Percentiles rank a stretch among this genome's conserved stretches.
Evolutionary conservation across 2,113 vertebrate genomes (phyloP).

Genomic region (Turnix velox): DNA sequence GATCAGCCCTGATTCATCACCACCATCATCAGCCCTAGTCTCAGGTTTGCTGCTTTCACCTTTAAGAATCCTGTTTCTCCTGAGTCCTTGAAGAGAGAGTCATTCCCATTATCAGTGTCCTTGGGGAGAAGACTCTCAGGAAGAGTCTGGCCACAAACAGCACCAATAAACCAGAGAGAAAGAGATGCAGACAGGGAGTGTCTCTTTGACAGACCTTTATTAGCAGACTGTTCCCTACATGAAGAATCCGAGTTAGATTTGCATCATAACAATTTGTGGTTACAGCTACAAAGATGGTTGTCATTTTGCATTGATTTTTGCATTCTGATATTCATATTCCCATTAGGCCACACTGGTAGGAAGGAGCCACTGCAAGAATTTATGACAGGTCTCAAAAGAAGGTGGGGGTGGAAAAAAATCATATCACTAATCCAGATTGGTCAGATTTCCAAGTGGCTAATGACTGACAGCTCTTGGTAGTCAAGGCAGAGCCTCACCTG

Average conservation of each 20-base stretch:
- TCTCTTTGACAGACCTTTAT: slow-evolving; percentile 78
- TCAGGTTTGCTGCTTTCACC: background rate
- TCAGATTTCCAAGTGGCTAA: background rate
- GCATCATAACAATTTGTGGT: slow-evolving; percentile 69
- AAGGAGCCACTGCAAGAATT: slow-evolving; percentile 36
- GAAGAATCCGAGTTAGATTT: slow-evolving; percentile 66
- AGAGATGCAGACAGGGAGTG: background rate
- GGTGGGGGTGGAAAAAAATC: background rate
- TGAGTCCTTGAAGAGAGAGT: background rate
- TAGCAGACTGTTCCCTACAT: slow-evolving; percentile 74
- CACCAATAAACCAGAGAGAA: background rate
- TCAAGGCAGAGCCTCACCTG: background rate
- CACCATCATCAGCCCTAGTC: background rate
- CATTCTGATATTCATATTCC: slow-evolving; percentile 57
- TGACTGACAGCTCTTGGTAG: background rate
- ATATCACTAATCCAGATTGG: background rate
- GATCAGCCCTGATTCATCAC: background rate
- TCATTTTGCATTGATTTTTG: slow-evolving; percentile 76
- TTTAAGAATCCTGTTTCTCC: background rate
- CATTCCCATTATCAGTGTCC: background rate
- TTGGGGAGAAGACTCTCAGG: background rate
- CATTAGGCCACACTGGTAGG: slow-evolving; percentile 50
- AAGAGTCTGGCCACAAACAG: background rate
- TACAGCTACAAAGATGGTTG: slow-evolving; percentile 58
- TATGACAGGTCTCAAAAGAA: background rate